A percentile compares a stretch with the other conserved stretches of the same genome.
These are phyloP conservation scores for Caenorhabditis tropicalis DNA, from an alignment of 1,140 invertebrate species.

Conservation along the genomic window DNA sequence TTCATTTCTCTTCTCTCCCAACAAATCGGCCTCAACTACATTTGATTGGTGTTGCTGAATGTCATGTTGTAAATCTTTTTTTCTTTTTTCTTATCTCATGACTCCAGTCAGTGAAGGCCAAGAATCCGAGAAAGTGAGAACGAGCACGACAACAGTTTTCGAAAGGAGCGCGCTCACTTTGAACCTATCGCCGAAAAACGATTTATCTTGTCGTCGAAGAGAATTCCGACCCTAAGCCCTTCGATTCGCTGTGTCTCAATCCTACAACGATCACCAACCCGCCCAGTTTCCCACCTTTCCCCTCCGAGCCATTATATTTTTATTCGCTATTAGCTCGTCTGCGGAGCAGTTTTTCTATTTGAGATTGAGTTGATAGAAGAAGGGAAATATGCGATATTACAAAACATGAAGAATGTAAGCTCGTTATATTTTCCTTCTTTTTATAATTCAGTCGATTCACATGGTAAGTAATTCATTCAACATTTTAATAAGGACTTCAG, in stretches of 20 bases:
- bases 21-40: neutral
- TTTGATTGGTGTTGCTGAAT: neutral
- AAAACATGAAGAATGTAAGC: neutral
- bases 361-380: neutral
- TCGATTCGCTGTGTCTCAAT: neutral
- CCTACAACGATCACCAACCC: neutral
- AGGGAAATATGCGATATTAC: neutral
- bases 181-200: neutral
- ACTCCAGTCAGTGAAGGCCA: neutral
- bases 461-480: neutral
- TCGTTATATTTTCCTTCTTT: neutral
- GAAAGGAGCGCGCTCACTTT: neutral
- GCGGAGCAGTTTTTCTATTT: neutral
- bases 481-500: no score
- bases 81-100: neutral
- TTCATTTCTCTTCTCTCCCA: neutral
- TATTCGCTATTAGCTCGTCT: neutral
- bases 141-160: neutral
- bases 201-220: neutral
- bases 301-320: neutral
- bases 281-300: neutral
- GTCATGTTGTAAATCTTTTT: neutral
- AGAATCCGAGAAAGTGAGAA: neutral
- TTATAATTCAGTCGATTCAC: neutral
- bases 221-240: neutral